phyloP scores from a whole-genome alignment of 2,113 vertebrate species.

The Trogon surrucura region DNA sequence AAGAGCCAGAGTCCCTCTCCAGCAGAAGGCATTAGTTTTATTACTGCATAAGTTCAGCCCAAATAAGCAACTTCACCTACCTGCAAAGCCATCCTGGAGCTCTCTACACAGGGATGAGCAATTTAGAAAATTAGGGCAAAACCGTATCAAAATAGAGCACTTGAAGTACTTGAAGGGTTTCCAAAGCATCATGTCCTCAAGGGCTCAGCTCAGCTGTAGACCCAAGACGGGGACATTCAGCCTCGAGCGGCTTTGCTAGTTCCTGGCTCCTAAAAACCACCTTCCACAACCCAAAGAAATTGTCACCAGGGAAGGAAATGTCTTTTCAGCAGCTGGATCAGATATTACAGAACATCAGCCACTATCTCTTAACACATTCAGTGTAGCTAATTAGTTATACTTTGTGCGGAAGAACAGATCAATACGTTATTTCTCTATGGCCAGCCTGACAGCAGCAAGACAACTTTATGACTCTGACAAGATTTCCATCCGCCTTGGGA shows the following conservation, averaged over 20 bases:
- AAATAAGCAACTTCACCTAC: not conserved
- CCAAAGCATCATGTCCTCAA: not conserved
- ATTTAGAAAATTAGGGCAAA: not conserved
- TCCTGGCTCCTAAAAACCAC: not conserved
- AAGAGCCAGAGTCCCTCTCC: not conserved
- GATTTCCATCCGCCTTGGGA: not conserved
- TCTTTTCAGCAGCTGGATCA: not conserved
- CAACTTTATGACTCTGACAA: not conserved
- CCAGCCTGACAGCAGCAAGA: not conserved
- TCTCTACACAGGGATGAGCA: fast-evolving
- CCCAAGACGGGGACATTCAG: not conserved
- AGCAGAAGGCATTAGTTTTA: fast-evolving
- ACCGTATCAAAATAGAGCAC: not conserved
- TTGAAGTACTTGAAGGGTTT: not conserved
- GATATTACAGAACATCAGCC: not conserved
- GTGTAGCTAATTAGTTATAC: not conserved
- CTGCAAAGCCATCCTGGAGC: not conserved
- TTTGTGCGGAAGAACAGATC: not conserved
- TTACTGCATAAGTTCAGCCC: not conserved
- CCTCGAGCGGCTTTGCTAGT: not conserved
- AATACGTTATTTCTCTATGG: not conserved
- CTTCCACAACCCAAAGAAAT: not conserved
- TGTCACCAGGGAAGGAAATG: not conserved
- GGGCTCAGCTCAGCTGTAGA: not conserved
- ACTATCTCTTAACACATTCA: no score